Conservation (phyloP, 2,797 vertebrate genomes). For the Sebastolobus altivelis region DNA sequence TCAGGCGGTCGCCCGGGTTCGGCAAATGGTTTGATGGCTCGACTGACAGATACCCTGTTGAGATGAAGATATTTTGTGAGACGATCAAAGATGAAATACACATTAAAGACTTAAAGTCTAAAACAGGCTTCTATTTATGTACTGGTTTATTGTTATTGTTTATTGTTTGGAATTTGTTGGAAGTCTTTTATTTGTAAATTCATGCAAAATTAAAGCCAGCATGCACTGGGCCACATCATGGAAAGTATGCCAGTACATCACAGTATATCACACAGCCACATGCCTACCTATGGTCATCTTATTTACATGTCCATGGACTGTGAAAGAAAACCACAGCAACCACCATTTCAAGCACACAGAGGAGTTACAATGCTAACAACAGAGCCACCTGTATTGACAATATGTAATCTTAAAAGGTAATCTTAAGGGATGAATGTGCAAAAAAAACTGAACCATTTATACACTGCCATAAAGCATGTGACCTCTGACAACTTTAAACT, state of each 20-base stretch:
- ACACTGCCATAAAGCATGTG: background rate
- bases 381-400: background rate
- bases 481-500: too few species aligned
- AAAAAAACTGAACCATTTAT: background rate
- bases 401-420: background rate
- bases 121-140: background rate
- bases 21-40: conserved; percentile 97
- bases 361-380: background rate
- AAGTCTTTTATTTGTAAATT: background rate
- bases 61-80: conserved; percentile 8
- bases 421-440: background rate
- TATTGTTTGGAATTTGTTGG: background rate
- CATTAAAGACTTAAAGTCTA: background rate
- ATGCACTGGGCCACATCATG: background rate
- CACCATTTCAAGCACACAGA: background rate
- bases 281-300: background rate
- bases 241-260: background rate
- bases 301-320: background rate
- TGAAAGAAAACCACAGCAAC: conserved; percentile 3
- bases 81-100: background rate
- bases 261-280: background rate
- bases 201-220: conserved; percentile 4
- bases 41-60: conserved; percentile 96
- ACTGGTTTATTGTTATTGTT: background rate
- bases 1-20: conserved; percentile 95